Percentiles rank a stretch among this genome's conserved stretches.
These are phyloP conservation scores for Caenorhabditis inopinata DNA, from an alignment of 1,140 invertebrate genomes.

Conservation along the genomic window DNA sequence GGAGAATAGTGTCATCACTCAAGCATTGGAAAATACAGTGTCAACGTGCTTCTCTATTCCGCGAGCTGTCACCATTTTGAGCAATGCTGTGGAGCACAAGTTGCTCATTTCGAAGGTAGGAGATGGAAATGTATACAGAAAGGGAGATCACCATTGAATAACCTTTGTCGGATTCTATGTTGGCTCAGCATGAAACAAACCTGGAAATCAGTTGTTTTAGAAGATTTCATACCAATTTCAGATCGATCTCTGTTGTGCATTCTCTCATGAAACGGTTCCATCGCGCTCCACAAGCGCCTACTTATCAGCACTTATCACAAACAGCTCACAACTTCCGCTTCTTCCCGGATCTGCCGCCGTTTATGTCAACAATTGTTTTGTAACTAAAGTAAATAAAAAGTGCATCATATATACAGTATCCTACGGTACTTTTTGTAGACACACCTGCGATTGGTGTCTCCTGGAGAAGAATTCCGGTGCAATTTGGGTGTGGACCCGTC, in stretches of 20 bases:
- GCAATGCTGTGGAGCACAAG: conserved; percentile 66
- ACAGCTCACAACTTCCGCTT: conserved; percentile 66
- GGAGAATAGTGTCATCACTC: conserved; percentile 35
- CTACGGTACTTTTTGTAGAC: conserved; percentile 41
- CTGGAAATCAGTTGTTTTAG: not conserved
- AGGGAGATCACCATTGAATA: too few relatives aligned
- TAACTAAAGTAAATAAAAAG: conserved; percentile 65
- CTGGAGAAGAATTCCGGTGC: conserved; percentile 68
- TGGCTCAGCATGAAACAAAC: too few relatives aligned
- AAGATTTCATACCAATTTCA: not conserved
- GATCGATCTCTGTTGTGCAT: conserved; percentile 67
- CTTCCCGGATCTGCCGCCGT: conserved; percentile 68
- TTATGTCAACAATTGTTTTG: conserved; percentile 69
- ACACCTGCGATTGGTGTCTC: conserved; percentile 65
- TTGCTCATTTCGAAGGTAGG: conserved; percentile 59
- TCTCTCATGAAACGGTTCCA: conserved; percentile 67
- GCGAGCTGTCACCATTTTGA: conserved; percentile 62
- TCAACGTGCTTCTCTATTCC: conserved; percentile 67
- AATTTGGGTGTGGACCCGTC: conserved; percentile 67
- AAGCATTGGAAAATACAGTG: conserved; percentile 63
- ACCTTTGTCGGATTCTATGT: too few relatives aligned
- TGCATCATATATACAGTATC: too few relatives aligned
- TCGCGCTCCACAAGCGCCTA: conserved; percentile 66
- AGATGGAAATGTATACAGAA: not conserved
- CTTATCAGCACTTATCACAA: conserved; percentile 67